These are phyloP conservation scores for Pseudochromis fuscus DNA, from an alignment of 2,797 vertebrate genomes.

Conservation along the genomic window DNA sequence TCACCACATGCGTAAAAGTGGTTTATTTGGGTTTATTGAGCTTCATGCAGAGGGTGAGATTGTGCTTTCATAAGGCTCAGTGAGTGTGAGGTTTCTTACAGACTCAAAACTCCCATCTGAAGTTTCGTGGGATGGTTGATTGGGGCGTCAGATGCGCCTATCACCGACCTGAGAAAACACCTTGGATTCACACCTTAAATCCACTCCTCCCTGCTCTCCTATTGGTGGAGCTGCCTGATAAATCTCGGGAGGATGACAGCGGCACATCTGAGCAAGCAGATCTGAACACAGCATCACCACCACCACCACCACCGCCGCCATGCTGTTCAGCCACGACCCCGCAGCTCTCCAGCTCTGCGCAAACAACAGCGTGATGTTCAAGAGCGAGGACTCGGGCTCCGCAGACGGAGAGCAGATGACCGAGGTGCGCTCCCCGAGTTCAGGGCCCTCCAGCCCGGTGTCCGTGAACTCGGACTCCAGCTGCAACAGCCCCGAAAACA, in stretches of 20 bases:
- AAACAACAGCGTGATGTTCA: constrained; percentile 40
- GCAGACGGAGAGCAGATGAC: constrained; percentile 52
- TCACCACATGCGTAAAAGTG: not conserved
- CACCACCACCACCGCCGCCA: constrained; percentile 37
- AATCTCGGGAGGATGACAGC: constrained; percentile 68
- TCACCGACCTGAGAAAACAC: constrained; percentile 73
- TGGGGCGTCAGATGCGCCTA: constrained; percentile 60
- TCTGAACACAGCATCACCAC: not conserved
- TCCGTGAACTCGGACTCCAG: constrained; percentile 83
- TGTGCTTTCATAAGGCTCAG: not conserved
- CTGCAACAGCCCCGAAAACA: constrained; percentile 82
- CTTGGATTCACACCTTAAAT: constrained; percentile 84
- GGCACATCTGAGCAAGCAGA: constrained; percentile 30
- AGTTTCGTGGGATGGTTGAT: constrained; percentile 66
- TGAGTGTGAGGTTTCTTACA: constrained; percentile 16
- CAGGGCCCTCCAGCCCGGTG: constrained; percentile 79
- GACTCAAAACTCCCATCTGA: constrained; percentile 25
- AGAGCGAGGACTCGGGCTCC: constrained; percentile 47
- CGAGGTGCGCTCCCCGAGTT: constrained; percentile 61
- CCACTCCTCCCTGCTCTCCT: constrained; percentile 83
- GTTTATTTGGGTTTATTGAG: not conserved
- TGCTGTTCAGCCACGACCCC: constrained; percentile 76
- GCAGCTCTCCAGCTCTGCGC: constrained; percentile 62
- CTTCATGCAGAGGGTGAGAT: not conserved
- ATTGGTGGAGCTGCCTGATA: constrained; percentile 82